Evolutionary conservation across 53 echinoderm and acorn worm genomes (phyloP).

Genomic region (Zoroaster sp.): DNA sequence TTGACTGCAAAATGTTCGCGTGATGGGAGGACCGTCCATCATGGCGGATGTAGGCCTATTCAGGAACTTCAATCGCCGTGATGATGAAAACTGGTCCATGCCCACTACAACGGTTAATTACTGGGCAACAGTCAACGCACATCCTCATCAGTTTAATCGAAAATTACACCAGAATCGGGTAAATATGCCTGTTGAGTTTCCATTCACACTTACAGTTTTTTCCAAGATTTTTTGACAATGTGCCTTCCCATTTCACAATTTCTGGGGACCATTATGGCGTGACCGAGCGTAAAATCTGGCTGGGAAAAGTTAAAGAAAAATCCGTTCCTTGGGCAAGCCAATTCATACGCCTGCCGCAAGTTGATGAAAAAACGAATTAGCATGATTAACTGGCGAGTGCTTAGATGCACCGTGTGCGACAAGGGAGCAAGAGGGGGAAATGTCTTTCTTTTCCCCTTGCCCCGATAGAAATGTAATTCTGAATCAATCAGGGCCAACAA

Average conservation of each 20-base stretch:
- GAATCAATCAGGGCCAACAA: conserved; percentile 59
- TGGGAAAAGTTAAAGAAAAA: neutral
- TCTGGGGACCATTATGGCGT: neutral
- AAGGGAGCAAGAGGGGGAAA: neutral
- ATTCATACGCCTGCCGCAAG: conserved; percentile 19
- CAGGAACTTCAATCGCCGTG: neutral
- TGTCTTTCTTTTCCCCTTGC: conserved; percentile 4
- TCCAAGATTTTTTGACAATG: neutral
- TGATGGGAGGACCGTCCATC: neutral
- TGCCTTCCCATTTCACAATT: neutral
- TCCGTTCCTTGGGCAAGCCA: conserved; percentile 12
- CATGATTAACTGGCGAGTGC: conserved; percentile 43
- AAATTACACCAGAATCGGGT: neutral
- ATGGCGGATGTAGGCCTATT: neutral
- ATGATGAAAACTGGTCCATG: neutral
- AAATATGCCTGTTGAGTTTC: conserved; percentile 31
- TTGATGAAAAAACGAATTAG: conserved; percentile 59
- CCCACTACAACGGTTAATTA: neutral
- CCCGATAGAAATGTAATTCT: conserved; percentile 56
- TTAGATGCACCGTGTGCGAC: neutral
- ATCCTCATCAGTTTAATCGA: conserved; percentile 35
- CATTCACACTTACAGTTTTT: neutral
- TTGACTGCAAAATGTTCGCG: neutral
- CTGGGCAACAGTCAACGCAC: neutral
- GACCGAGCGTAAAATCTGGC: conserved; percentile 47